A percentile compares a stretch with the other conserved stretches of the same genome.
phyloP scores from a whole-genome alignment of 2,888 invertebrate genomes.

The Salticus scenicus region DNA sequence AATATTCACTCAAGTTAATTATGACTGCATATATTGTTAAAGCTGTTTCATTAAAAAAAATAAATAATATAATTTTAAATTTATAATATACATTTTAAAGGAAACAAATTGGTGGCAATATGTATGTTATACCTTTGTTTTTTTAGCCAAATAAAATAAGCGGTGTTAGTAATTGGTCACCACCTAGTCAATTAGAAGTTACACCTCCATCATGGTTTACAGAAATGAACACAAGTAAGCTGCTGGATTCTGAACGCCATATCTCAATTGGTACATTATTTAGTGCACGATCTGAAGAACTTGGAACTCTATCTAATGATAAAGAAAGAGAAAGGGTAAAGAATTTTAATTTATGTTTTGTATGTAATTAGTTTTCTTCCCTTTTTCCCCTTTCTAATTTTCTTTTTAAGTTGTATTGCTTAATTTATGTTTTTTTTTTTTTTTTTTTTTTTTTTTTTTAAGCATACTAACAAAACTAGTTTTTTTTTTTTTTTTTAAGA shows the following conservation, averaged over 20 bases:
- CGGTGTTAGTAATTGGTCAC: conserved; percentile 14
- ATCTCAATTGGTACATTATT: conserved; percentile 53
- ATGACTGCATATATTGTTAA: too few species aligned
- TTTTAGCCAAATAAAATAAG: conserved; percentile 18
- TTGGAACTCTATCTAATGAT: conserved; percentile 46
- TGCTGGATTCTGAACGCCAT: neutral
- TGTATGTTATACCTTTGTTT: too few species aligned
- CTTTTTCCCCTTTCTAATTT: too few species aligned
- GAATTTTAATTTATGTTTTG: neutral
- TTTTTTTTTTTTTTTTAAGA: too few species aligned
- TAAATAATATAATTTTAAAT: too few species aligned
- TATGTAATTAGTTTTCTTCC: neutral
- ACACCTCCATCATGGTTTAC: conserved; percentile 35
- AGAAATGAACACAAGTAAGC: neutral
- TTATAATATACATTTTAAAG: too few species aligned
- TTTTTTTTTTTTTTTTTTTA: neutral
- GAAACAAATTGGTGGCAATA: too few species aligned
- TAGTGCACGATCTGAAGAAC: conserved; percentile 42
- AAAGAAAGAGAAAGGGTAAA: conserved; percentile 45
- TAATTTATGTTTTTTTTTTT: too few species aligned
- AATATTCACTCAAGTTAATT: neutral
- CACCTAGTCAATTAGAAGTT: conserved; percentile 14
- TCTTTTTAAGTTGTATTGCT: too few species aligned
- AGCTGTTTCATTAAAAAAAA: too few species aligned
- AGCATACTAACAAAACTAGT: too few species aligned